These are phyloP conservation scores for Mastomys coucha DNA, from an alignment of 2,113 vertebrate species.

Conservation along the genomic window DNA sequence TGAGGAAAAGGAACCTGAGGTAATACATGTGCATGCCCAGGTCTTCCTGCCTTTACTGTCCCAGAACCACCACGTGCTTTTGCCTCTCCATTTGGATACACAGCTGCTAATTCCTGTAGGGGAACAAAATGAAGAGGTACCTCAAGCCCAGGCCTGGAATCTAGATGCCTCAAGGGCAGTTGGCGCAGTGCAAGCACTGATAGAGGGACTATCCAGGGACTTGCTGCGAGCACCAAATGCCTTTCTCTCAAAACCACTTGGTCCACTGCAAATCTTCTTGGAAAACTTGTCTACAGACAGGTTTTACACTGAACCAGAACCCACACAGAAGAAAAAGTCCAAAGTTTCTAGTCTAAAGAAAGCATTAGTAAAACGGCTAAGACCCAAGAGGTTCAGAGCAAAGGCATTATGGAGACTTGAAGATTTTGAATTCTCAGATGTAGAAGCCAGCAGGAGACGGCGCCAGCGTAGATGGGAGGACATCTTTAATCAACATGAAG, in stretches of 20 bases:
- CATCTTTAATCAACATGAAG: slow-evolving; percentile 70
- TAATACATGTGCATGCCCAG: slow-evolving; percentile 67
- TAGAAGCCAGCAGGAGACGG: slow-evolving; percentile 60
- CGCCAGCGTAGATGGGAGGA: slow-evolving; percentile 71
- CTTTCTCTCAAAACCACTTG: slow-evolving; percentile 73
- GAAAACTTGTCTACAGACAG: slow-evolving; percentile 70
- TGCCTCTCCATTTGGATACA: slow-evolving; percentile 79
- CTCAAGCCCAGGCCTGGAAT: slow-evolving; percentile 62
- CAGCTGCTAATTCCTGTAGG: slow-evolving; percentile 74
- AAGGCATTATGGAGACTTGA: slow-evolving; percentile 65
- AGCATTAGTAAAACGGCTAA: slow-evolving; percentile 73
- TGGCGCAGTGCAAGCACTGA: slow-evolving; percentile 70
- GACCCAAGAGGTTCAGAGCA: slow-evolving; percentile 71
- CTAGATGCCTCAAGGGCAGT: slow-evolving; percentile 42
- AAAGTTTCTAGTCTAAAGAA: slow-evolving; percentile 73
- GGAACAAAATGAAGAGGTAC: neutral
- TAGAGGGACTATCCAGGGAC: slow-evolving; percentile 74
- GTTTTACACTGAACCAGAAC: slow-evolving; percentile 77
- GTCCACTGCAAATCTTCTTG: slow-evolving; percentile 75
- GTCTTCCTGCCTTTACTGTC: slow-evolving; percentile 75
- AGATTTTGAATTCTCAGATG: slow-evolving; percentile 61
- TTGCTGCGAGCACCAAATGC: slow-evolving; percentile 74
- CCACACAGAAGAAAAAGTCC: slow-evolving; percentile 76
- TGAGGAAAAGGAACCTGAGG: slow-evolving; percentile 60
- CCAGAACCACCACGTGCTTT: slow-evolving; percentile 75